phyloP scores from a whole-genome alignment of 2,888 invertebrate species.

The Eupeodes latifasciatus region DNA sequence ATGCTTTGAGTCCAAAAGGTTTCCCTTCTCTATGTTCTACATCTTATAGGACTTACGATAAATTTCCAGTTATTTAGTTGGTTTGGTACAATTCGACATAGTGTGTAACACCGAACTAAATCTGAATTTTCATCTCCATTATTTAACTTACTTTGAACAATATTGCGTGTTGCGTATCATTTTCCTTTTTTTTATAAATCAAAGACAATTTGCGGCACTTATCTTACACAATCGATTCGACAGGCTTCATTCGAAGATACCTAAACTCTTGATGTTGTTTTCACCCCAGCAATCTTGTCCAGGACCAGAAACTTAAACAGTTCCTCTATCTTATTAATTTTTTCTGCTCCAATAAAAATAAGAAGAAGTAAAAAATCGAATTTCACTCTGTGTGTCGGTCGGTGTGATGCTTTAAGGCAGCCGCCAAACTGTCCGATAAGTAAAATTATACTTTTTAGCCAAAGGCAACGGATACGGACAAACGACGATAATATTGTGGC shows the following conservation, averaged over 20 bases:
- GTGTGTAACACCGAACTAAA: constrained; percentile 42
- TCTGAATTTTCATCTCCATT: constrained; percentile 54
- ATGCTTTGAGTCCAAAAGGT: constrained; percentile 4
- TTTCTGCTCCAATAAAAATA: constrained; percentile 47
- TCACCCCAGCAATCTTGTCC: constrained; percentile 3
- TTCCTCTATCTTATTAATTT: not conserved
- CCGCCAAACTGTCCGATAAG: constrained; percentile 65
- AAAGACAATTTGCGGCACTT: constrained; percentile 67
- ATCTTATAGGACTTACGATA: not conserved
- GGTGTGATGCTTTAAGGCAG: constrained; percentile 53
- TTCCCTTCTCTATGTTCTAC: constrained; percentile 1
- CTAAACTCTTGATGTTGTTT: constrained; percentile 31
- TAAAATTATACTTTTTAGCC: constrained; percentile 66
- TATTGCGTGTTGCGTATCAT: constrained; percentile 48
- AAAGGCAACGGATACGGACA: constrained; percentile 38
- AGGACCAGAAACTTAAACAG: not conserved
- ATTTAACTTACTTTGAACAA: constrained; percentile 27
- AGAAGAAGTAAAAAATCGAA: constrained; percentile 29
- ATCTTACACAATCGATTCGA: constrained; percentile 72
- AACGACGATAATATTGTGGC: not conserved
- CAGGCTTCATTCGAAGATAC: constrained; percentile 27
- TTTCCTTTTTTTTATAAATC: constrained; percentile 33
- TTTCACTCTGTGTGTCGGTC: constrained; percentile 25
- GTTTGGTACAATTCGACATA: constrained; percentile 56
- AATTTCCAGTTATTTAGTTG: constrained; percentile 15